Evolutionary conservation across 1,140 invertebrate species (phyloP).

Genomic region (Andricus grossulariae): DNA sequence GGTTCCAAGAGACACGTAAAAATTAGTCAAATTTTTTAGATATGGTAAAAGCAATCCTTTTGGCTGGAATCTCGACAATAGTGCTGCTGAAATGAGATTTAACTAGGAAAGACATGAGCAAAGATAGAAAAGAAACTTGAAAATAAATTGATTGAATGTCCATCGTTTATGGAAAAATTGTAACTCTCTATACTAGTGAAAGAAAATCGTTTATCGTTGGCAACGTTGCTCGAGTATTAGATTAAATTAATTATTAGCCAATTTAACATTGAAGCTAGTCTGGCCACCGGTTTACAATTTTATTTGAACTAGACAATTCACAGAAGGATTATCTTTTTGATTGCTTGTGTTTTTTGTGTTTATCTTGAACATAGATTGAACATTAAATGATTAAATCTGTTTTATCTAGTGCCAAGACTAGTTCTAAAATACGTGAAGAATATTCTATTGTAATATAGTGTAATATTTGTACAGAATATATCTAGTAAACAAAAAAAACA

Average conservation of each 20-base stretch:
- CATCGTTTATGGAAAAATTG: too few relatives aligned
- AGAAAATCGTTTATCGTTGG: too few relatives aligned
- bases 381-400: background rate
- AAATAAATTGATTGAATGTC: background rate
- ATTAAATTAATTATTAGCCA: background rate
- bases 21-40: slow-evolving; percentile 9
- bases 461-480: slow-evolving; percentile 4
- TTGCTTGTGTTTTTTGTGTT: background rate
- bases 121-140: background rate
- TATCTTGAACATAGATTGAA: background rate
- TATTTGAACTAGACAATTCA: background rate
- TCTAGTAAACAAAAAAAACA: background rate
- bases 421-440: background rate
- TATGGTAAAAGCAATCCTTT: slow-evolving; percentile 10
- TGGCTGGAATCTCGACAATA: background rate
- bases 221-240: background rate
- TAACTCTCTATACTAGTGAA: too few relatives aligned
- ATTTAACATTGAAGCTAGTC: background rate
- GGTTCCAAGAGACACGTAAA: background rate
- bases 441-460: slow-evolving; percentile 16
- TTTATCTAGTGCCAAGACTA: background rate
- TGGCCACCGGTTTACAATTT: background rate
- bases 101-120: background rate
- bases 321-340: slow-evolving; percentile 3
- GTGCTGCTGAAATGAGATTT: background rate